phyloP scores from a whole-genome alignment of 2,113 vertebrate species.

The Sorex fumeus region DNA sequence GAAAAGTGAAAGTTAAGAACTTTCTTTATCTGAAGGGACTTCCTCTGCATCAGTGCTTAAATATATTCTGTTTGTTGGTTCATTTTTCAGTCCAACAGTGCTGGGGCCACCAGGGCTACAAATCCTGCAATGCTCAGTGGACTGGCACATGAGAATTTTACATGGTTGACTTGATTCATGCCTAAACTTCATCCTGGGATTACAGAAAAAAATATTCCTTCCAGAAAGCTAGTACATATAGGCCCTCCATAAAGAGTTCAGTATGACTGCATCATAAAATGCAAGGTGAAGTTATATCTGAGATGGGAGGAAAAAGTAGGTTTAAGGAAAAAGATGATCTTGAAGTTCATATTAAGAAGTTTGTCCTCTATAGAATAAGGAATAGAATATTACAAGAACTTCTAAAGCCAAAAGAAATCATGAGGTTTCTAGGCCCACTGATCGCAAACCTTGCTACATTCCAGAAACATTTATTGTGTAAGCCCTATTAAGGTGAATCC shows the following conservation, averaged over 20 bases:
- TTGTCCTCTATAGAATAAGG: too few relatives aligned
- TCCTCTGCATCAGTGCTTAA: too few relatives aligned
- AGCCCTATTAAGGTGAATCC: neutral
- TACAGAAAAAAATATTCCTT: neutral
- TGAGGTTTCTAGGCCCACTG: neutral
- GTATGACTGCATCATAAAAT: neutral
- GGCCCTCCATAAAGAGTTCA: neutral
- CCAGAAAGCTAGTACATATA: neutral
- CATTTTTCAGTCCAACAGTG: too few relatives aligned
- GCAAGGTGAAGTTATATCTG: neutral
- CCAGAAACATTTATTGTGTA: neutral
- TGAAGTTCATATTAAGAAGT: neutral
- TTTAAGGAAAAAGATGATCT: neutral
- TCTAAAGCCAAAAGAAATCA: neutral
- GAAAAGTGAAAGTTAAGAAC: neutral
- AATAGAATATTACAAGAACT: neutral
- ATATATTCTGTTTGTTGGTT: too few relatives aligned
- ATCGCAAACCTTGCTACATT: neutral
- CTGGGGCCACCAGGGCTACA: too few relatives aligned
- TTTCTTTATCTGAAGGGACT: neutral
- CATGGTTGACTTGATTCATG: neutral
- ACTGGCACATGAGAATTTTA: neutral
- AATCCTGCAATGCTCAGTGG: too few relatives aligned
- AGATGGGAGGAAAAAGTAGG: neutral
- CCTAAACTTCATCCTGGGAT: neutral